Conservation (phyloP, 2,797 vertebrate species). For the Neomorphus geoffroyi region DNA sequence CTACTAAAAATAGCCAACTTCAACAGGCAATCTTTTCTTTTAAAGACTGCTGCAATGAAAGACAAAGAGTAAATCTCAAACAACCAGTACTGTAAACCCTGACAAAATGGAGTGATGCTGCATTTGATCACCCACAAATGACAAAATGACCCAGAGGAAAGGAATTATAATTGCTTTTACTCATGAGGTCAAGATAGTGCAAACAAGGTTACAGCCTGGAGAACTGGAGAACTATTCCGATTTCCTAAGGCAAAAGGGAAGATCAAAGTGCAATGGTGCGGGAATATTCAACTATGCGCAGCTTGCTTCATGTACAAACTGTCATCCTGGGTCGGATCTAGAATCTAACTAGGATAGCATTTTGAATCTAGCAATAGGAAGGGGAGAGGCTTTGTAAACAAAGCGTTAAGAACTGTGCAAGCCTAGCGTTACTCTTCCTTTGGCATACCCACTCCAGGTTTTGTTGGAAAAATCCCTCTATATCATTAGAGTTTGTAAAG, state of each 20-base stretch:
- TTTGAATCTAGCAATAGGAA: not conserved
- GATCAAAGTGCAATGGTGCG: not conserved
- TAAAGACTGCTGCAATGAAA: not conserved
- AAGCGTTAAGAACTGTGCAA: not conserved
- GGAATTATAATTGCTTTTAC: not conserved
- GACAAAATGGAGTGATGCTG: not conserved
- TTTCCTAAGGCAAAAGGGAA: not conserved
- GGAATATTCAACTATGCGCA: not conserved
- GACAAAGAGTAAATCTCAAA: not conserved
- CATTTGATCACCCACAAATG: not conserved
- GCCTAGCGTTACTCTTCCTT: not conserved
- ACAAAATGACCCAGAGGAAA: not conserved
- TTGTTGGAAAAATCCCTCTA: not conserved
- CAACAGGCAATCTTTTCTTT: not conserved
- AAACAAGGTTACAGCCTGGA: not conserved
- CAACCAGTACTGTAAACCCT: not conserved
- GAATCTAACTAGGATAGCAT: not conserved
- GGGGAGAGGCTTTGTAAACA: rapidly evolving
- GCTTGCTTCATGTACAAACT: not conserved
- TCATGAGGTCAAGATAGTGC: not conserved
- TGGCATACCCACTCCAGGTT: not conserved
- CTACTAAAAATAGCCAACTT: not conserved
- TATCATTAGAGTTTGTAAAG: rapidly evolving
- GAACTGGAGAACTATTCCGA: not conserved
- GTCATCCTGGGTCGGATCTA: not conserved